Evolutionary conservation across 1,140 invertebrate species (phyloP).

Genomic region (Brachionus paranguensis): DNA sequence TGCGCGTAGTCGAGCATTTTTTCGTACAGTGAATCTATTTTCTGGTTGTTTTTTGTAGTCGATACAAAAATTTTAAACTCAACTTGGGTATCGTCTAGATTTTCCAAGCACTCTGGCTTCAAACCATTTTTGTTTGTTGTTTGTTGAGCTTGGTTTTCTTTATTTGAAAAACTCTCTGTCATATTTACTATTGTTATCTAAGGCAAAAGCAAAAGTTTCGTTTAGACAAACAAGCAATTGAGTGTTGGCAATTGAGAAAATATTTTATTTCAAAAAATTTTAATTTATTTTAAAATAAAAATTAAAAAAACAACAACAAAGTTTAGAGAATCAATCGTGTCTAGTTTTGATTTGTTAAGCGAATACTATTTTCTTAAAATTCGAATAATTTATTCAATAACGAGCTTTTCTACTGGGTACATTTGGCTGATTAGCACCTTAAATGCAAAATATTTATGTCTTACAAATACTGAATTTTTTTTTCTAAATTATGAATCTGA

Average conservation of each 20-base stretch:
- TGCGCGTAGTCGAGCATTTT: constrained; percentile 22
- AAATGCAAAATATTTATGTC: neutral
- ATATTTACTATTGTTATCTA: constrained; percentile 14
- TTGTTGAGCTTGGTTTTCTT: neutral
- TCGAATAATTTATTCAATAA: constrained; percentile 20
- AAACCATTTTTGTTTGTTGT: neutral
- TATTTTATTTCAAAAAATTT: neutral
- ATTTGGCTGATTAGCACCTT: constrained; percentile 35
- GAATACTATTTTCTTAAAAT: neutral
- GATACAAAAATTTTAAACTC: constrained; percentile 34
- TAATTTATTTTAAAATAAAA: constrained; percentile 10
- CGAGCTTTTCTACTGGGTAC: constrained; percentile 25
- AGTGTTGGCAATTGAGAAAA: neutral
- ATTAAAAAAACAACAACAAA: neutral
- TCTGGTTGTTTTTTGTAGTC: neutral
- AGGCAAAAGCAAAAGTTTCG: neutral
- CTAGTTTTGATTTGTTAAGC: neutral
- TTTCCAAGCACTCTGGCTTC: neutral
- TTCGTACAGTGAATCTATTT: constrained; percentile 2
- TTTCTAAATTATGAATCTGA: neutral
- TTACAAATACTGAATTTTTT: neutral
- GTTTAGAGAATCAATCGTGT: constrained; percentile 23
- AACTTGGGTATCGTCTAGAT: constrained; percentile 32
- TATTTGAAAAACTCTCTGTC: neutral
- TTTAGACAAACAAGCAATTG: neutral